These are phyloP conservation scores for Loriculus beryllinus DNA, from an alignment of 2,797 vertebrate genomes.

Conservation along the genomic window DNA sequence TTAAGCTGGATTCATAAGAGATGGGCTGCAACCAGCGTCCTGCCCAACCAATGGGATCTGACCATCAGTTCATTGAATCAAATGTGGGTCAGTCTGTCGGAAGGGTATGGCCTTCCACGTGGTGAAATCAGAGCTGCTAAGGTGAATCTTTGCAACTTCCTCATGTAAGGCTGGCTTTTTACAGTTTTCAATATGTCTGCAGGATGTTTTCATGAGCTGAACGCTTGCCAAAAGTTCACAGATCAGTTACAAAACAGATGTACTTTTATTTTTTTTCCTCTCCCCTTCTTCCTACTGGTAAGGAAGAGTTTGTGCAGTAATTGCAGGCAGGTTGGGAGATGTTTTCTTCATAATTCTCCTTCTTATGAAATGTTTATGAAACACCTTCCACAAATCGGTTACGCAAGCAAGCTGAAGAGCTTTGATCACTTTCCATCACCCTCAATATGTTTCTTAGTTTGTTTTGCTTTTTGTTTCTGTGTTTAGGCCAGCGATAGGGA, in stretches of 20 bases:
- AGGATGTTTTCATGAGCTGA: conserved; percentile 56
- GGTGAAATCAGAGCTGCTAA: neutral
- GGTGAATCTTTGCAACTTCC: neutral
- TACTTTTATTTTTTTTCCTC: neutral
- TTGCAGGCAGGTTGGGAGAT: conserved; percentile 83
- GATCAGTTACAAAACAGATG: conserved; percentile 76
- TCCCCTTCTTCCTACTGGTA: conserved; percentile 68
- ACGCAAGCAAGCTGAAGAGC: conserved; percentile 74
- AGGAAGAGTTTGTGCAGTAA: conserved; percentile 75
- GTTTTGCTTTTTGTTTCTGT: conserved; percentile 66
- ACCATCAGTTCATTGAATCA: rapidly evolving
- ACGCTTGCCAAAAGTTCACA: conserved; percentile 64
- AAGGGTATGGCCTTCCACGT: neutral
- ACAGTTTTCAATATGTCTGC: conserved; percentile 45
- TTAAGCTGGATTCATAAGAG: rapidly evolving
- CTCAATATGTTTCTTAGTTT: conserved; percentile 74
- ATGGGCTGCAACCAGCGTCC: neutral
- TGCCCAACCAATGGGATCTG: rapidly evolving
- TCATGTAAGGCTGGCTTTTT: neutral
- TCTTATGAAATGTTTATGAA: conserved; percentile 86
- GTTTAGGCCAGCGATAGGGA: conserved; percentile 38
- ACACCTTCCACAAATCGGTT: conserved; percentile 81
- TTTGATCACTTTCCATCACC: conserved; percentile 78
- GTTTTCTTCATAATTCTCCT: conserved; percentile 79
- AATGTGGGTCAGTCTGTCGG: rapidly evolving